phyloP scores from a whole-genome alignment of 2,113 vertebrate genomes.

The Neodontobutis hainanensis region DNA sequence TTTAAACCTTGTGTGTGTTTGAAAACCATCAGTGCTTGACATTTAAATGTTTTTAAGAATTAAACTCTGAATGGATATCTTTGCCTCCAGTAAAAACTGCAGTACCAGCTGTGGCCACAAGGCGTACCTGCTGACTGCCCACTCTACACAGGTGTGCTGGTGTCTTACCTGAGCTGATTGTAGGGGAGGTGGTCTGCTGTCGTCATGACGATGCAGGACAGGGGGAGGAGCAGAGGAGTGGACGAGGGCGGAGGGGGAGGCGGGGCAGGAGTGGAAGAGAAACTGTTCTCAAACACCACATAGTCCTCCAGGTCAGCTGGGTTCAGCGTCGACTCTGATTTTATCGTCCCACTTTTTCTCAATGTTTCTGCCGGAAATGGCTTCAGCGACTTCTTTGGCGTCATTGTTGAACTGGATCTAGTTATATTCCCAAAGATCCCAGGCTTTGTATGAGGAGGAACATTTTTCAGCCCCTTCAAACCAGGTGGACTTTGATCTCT shows the following conservation, averaged over 20 bases:
- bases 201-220: conserved; percentile 19
- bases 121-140: no score
- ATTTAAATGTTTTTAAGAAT: no score
- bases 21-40: no score
- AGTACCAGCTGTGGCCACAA: no score
- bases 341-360: neutral
- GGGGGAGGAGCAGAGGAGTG: conserved; percentile 32
- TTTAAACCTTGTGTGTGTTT: no score
- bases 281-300: neutral
- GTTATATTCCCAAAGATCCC: conserved; percentile 1
- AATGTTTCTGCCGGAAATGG: neutral
- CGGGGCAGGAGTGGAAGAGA: conserved; percentile 27
- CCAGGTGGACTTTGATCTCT: neutral
- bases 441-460: conserved; percentile 5
- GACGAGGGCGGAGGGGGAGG: conserved; percentile 28
- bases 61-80: no score
- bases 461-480: neutral
- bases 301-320: neutral
- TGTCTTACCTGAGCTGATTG: neutral
- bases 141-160: neutral
- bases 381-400: conserved; percentile 3
- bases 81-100: no score
- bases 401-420: neutral
- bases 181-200: neutral
- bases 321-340: no score